phyloP scores from a whole-genome alignment of 2,113 vertebrate genomes.

The Bostrychus sinensis region DNA sequence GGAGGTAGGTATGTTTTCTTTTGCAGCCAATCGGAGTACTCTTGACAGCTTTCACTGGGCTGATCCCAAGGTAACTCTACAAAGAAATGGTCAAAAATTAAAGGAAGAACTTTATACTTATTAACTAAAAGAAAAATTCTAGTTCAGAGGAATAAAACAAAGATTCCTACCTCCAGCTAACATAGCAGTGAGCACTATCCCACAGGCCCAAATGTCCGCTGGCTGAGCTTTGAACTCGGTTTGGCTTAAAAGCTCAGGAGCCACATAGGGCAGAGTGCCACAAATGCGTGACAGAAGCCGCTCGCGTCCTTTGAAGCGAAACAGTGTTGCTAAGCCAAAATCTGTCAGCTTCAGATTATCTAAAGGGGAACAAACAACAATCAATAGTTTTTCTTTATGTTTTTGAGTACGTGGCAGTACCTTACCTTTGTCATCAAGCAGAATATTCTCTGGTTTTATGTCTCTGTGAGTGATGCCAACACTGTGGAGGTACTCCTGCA shows the following conservation, averaged over 20 bases:
- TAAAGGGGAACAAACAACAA: slow-evolving; percentile 47
- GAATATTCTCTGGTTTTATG: slow-evolving; percentile 96
- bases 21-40: slow-evolving; percentile 95
- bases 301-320: slow-evolving; percentile 89
- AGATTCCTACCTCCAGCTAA: slow-evolving; percentile 87
- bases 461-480: slow-evolving; percentile 95
- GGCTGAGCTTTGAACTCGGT: slow-evolving; percentile 89
- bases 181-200: slow-evolving; percentile 97
- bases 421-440: slow-evolving; percentile 92
- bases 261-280: slow-evolving; percentile 94
- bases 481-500: slow-evolving; percentile 90
- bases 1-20: slow-evolving; percentile 91
- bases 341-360: slow-evolving; percentile 96
- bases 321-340: slow-evolving; percentile 95
- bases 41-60: slow-evolving; percentile 91
- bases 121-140: neutral
- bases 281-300: slow-evolving; percentile 88
- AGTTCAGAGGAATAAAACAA: neutral
- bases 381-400: neutral
- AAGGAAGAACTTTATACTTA: no score
- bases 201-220: slow-evolving; percentile 94
- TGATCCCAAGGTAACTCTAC: slow-evolving; percentile 98
- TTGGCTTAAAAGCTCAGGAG: slow-evolving; percentile 90
- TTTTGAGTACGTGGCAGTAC: neutral
- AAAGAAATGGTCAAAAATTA: slow-evolving; percentile 8